Base-by-base conservation (phyloP, 2,888 invertebrate genomes). In the Agrypnus murinus region DNA sequence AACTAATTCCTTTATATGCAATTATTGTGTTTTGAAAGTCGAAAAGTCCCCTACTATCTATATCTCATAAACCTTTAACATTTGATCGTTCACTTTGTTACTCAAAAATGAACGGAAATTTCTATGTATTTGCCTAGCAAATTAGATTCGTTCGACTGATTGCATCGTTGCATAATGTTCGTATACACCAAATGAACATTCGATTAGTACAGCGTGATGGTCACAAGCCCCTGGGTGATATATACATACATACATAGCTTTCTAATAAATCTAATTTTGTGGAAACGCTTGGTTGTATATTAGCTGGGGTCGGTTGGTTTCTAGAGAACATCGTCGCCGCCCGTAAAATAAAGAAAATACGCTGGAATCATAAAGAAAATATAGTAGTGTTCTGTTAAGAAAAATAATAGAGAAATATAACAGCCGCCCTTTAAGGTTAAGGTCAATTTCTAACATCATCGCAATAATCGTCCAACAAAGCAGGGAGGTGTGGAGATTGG, bases 121-220 rank as follows among this genome's bases (percentile, higher is more conserved):
- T 59, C 70, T 12, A 12, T 32, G 38, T 34, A 50, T 64, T 63
- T 64, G 50, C 60, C 15, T 32, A 34, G 31, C 31, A 65, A 65
- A 65, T 70, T 65, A 45, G 59, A 65, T 70, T 70, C 43, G 59
- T 62, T 25, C 58, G 32, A 25, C 50, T 65, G 69, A 69, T 64
- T 69, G 40, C 50, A 55, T 50, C 38, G 45, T 38, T 69, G 64
- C 58, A 65, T 64, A 58, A 59, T 31, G 46, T 59, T 25, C 57
- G 38, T 59, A 25, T 25, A 59, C 32, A 36, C 17, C 65, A 70
- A 65, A 70, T 70, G 70, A 50, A 53, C 55, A 70, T 65, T 70
- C 65, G 70, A 70, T 70, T 70, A 65, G 58, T 60, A 55, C 60
- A 65, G 36, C 50, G 34, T 62, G 43, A 65, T 70, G 70, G 45